Evolutionary conservation across 2,888 invertebrate species (phyloP).

Genomic region (Venusia cambrica): DNA sequence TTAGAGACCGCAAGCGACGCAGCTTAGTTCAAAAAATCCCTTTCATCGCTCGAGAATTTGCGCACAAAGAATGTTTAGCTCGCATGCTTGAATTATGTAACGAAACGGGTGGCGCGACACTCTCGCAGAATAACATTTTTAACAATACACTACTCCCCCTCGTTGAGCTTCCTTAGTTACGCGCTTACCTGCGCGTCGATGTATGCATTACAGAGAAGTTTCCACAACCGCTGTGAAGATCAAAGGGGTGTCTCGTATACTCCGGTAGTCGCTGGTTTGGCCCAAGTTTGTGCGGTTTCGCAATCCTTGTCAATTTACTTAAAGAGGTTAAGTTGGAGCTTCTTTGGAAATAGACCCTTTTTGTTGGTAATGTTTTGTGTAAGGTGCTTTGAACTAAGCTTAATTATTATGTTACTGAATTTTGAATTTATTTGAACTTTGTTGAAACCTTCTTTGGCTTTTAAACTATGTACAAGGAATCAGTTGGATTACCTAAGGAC

Average conservation of each 20-base stretch:
- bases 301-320: conserved; percentile 23
- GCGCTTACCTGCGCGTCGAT: conserved; percentile 34
- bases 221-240: conserved; percentile 36
- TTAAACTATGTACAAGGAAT: too few relatives aligned
- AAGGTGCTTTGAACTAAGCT: conserved; percentile 1
- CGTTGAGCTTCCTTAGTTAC: conserved; percentile 23
- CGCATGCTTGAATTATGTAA: conserved; percentile 56
- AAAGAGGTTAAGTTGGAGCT: conserved; percentile 24
- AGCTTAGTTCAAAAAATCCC: conserved; percentile 44
- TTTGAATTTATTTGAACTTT: too few relatives aligned
- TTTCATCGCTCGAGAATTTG: conserved; percentile 35
- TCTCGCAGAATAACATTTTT: conserved; percentile 48
- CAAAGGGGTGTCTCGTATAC: conserved; percentile 45
- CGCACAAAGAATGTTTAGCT: conserved; percentile 45
- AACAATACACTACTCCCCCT: conserved; percentile 46
- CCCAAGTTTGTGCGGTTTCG: conserved; percentile 29
- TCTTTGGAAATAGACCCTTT: conserved; percentile 14
- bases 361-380: conserved; percentile 10
- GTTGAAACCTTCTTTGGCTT: too few relatives aligned
- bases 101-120: conserved; percentile 45
- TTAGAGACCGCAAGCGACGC: conserved; percentile 24
- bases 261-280: conserved; percentile 26
- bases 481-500: too few relatives aligned
- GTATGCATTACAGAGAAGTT: conserved; percentile 32
- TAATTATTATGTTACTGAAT: neutral